Percentiles rank a stretch among this genome's conserved stretches.
Evolutionary conservation across 2,888 invertebrate genomes (phyloP).

Genomic region (Aplocera efformata): DNA sequence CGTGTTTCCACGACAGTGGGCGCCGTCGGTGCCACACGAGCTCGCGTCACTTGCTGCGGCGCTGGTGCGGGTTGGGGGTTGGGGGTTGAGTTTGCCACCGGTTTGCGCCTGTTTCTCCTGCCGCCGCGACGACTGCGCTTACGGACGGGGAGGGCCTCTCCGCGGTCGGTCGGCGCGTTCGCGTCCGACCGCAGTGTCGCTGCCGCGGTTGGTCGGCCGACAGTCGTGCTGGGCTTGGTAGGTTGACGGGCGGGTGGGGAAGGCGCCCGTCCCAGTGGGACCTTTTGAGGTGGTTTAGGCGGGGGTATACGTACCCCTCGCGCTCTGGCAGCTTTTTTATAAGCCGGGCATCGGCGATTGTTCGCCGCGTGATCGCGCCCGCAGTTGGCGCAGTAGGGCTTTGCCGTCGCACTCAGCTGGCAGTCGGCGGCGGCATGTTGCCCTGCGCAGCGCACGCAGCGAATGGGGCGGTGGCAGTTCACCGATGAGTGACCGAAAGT

Average conservation of each 20-base stretch:
- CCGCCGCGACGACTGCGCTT: too few relatives aligned
- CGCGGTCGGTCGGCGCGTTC: too few relatives aligned
- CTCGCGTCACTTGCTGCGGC: too few relatives aligned
- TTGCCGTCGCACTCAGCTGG: not conserved
- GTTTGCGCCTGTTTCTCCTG: too few relatives aligned
- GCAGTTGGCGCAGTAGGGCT: constrained; percentile 22
- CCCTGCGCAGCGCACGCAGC: constrained; percentile 22
- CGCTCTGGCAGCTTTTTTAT: constrained; percentile 6
- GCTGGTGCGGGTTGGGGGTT: too few relatives aligned
- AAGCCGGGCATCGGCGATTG: constrained; percentile 1
- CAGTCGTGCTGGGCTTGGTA: too few relatives aligned
- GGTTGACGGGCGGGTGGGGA: not conserved
- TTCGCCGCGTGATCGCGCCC: constrained; percentile 13
- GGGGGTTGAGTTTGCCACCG: too few relatives aligned
- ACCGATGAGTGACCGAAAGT: not conserved
- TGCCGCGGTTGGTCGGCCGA: too few relatives aligned
- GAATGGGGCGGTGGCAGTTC: not conserved
- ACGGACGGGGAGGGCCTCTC: too few relatives aligned
- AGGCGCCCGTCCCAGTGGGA: not conserved
- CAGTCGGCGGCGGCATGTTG: constrained; percentile 1
- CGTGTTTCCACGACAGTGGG: too few relatives aligned
- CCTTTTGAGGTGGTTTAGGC: not conserved
- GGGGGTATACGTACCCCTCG: not conserved
- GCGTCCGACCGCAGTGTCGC: too few relatives aligned
- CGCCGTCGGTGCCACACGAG: too few relatives aligned